phyloP scores from a whole-genome alignment of 2,113 vertebrate genomes.

The Onychostoma macrolepis region DNA sequence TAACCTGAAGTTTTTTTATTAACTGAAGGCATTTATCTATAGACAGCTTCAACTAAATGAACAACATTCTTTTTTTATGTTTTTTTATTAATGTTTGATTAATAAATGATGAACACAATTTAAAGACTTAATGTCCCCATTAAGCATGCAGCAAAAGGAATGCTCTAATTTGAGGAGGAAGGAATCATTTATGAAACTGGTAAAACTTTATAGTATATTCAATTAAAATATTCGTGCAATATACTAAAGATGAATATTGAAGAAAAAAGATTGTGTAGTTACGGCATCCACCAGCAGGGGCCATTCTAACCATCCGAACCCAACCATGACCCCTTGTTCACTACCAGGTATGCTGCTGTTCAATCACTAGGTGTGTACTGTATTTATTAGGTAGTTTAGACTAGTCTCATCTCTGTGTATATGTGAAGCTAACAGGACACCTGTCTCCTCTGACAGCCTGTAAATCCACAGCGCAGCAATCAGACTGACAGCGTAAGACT shows the following conservation, averaged over 20 bases:
- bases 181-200: not conserved
- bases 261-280: not conserved
- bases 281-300: not conserved
- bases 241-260: not conserved
- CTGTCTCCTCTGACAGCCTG: not conserved
- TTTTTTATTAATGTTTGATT: too few relatives aligned
- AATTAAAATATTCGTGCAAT: not conserved
- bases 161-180: not conserved
- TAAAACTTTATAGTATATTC: not conserved
- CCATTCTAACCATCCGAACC: not conserved
- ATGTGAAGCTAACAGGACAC: not conserved
- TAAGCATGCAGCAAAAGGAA: slow-evolving; percentile 5
- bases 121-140: not conserved
- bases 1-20: not conserved
- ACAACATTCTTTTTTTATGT: not conserved
- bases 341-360: not conserved
- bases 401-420: not conserved
- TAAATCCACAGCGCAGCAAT: not conserved
- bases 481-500: not conserved
- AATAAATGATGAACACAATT: not conserved
- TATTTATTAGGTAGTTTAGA: not conserved
- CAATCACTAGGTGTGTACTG: not conserved
- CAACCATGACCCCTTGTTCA: not conserved
- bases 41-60: not conserved
- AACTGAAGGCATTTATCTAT: not conserved